Base-by-base conservation (phyloP, 2,888 invertebrate genomes). In the Ischnura elegans region DNA sequence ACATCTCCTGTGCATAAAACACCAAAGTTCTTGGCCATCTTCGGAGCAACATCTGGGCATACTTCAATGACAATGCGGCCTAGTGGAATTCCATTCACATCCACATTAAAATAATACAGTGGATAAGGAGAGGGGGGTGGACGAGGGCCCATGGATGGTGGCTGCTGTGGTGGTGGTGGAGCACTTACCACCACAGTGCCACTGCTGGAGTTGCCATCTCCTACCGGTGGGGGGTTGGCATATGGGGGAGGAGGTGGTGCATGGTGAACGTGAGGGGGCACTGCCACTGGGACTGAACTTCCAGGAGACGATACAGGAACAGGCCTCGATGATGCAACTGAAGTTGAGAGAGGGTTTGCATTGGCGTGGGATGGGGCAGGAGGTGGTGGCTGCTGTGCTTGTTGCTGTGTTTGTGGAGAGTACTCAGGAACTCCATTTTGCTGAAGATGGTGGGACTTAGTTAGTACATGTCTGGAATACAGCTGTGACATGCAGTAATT, bases 11-110 rank as follows among this genome's bases (percentile, higher is more conserved):
- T 97, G 42, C 97, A 97, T 87, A 98, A 96, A 43, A 97, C 97
- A 93, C 97, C 97, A 95, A 98, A 98, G 96, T 98, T 98, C 95
- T 97, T 97, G 51, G 98, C 97, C 98, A 98, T 98, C 95, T 97
- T 97, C 36, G 98, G 98, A 36, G 98, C 98, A 51, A 97, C 97
- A 96, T 98, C 98, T 86, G 97, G 97, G 94, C 98, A 97, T 51
- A 98, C 98, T 95, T 98, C 98, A 94, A 98, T 97, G 85, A 98
- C 97, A 94, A 98, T 97, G 51, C 98, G 97, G 0, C 98, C 98
- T 94, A 97, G 96, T 0, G 97, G 97, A 45, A 97, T 96, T 16
- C 98, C 97, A 95, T 97, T 97, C 93, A 98, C 97, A 95, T 98
- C 98, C 95, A 98, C 97, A 95, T 98, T 97, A 95, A 98, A 98